Evolutionary conservation across 2,888 invertebrate species (phyloP), one percentile per base, ranked within the genome.

Genomic region (Heterodera filipjevi): DNA sequence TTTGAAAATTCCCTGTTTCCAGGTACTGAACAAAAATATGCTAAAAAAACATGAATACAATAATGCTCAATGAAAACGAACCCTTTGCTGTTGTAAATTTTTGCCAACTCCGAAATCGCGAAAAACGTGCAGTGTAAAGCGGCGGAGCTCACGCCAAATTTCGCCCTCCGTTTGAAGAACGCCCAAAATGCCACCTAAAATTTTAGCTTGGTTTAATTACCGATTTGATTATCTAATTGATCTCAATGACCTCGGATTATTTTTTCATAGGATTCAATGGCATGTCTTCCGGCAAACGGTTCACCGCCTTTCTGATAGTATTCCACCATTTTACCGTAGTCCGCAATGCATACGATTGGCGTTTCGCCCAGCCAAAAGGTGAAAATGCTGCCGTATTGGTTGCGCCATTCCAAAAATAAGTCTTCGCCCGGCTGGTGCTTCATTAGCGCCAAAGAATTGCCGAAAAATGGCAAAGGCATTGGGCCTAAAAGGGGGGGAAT

Each of bases 301-400:
- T 75, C 75, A 10, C 75, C 75, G 19, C 75, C 75, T 46, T 49
- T 66, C 68, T 75, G 75, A n/a, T 75, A 75, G 46, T 75, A 64
- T 44, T 75, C 59, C 66, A 75, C 75, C 32, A 75, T 75, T 75
- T 75, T 75, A 14, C 68, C 46, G 46, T 75, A 75, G 5, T 75
- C 75, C 27, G 75, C 64, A n/a, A 75, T 75, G 59, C 75, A 75
- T 32, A 75, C 53, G 19, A 75, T 35, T 64, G 75, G 75, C 46
- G 75, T 75, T 35, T 75, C 75, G 39, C 75, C 75, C 2, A 75
- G 33, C 75, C 75, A 75, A 64, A 75, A 75, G 8, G 75, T 75
- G 68, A 75, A 75, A 53, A 75, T 64, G 32, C 32, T 30, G 59
- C 75, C 75, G 68, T 27, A 75, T 32, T 68, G 27, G 32, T 53